Base-by-base conservation (phyloP, 2,888 invertebrate species). In the Nasonia oneida region DNA sequence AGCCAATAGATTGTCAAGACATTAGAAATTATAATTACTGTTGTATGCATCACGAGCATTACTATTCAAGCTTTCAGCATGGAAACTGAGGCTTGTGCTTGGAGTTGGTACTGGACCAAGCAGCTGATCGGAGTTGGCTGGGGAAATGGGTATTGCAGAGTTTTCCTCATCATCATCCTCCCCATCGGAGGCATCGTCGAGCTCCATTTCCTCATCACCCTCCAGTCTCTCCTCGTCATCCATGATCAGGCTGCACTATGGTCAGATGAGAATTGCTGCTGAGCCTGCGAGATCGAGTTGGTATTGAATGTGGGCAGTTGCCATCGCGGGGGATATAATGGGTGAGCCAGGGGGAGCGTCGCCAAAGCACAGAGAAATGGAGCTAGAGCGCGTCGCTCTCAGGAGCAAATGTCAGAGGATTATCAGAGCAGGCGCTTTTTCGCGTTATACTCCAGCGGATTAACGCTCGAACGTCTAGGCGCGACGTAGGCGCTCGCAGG, bases 171-270 rank as follows among this genome's bases (percentile, higher is more conserved):
- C 96, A 92, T 96, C 96, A 89, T 96, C 96, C 90, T 96, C 96
- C 87, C 96, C 95, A 91, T 97, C 96, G 70, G 96, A 96, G 88
- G 96, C 96, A 90, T 96, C 96, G 90, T 96, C 95, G 90, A 96
- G 94, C 93, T 97, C 97, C 94, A 96, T 96, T 93, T 96, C 96
- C 93, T 95, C 95, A 90, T 95, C 95, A 85, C 92, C 93, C 87
- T 92, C 93, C 89, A 93, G 90, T 89, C 93, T 93, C 89, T 93
- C 93, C 89, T 93, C 93, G 91, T 93, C 93, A 89, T 93, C 93
- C 93, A 93, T 93, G 92, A 90, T 90, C 37, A 37, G 91, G 90
- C 90, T 88, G 87, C 57, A 61, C 88, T 89, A 37, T 3, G 88
- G 85, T 89, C 80, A 86, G 53, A 74, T 79, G 71, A 84, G 37